Evolutionary conservation across 1,140 invertebrate species (phyloP).

Genomic region (Cataglyphis hispanica): DNA sequence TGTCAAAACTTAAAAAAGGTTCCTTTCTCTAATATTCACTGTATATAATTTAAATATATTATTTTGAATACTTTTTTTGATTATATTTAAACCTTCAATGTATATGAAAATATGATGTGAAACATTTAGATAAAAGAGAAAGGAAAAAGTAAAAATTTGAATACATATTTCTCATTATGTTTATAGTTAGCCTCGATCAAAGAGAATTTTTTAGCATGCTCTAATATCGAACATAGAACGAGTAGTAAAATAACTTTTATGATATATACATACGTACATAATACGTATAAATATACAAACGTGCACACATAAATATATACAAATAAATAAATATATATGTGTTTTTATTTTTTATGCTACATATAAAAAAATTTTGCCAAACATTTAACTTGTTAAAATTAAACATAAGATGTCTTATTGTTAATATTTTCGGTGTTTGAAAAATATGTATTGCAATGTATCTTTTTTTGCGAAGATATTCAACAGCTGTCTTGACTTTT

Average conservation of each 20-base stretch:
- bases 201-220: not conserved
- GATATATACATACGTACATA: too few relatives aligned
- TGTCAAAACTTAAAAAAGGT: not conserved
- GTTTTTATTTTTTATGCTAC: not conserved
- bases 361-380: not conserved
- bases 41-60: not conserved
- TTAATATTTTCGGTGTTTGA: conserved; percentile 18
- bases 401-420: conserved; percentile 4
- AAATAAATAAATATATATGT: not conserved
- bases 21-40: not conserved
- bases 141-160: not conserved
- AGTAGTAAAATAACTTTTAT: not conserved
- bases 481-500: conserved; percentile 10
- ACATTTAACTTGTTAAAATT: not conserved
- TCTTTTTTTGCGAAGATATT: not conserved
- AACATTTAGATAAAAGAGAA: not conserved
- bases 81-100: not conserved
- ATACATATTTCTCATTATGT: not conserved
- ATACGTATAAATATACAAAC: too few relatives aligned
- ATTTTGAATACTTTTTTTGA: not conserved
- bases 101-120: not conserved
- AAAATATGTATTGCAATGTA: not conserved
- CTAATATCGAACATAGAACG: too few relatives aligned
- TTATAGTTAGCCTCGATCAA: not conserved
- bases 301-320: too few relatives aligned